These are phyloP conservation scores for Ginglymostoma cirratum DNA, from an alignment of 2,113 vertebrate genomes.

Conservation along the genomic window DNA sequence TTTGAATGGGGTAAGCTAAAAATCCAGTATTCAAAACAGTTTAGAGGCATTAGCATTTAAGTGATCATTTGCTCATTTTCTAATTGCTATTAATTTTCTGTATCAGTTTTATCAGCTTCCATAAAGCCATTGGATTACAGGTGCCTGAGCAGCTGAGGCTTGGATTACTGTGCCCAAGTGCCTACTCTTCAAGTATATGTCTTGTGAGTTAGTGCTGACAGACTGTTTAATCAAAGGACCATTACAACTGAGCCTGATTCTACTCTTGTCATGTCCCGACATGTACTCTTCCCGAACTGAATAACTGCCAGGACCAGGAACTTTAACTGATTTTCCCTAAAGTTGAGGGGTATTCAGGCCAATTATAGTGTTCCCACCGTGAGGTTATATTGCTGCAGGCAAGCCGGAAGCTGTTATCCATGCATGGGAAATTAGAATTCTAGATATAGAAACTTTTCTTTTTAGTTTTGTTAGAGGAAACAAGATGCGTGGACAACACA, in stretches of 20 bases:
- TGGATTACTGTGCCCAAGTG: background rate
- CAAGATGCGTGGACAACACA: background rate
- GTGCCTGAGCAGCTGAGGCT: background rate
- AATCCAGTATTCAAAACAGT: background rate
- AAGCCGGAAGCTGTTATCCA: background rate
- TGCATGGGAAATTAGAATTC: background rate
- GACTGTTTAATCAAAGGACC: background rate
- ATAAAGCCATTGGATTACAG: background rate
- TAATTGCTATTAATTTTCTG: background rate
- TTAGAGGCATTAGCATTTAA: background rate
- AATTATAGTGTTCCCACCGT: background rate
- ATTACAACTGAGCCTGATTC: background rate
- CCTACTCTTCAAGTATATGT: background rate
- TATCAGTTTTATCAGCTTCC: background rate
- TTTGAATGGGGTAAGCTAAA: background rate
- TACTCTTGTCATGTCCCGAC: background rate
- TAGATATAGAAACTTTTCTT: background rate
- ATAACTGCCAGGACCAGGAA: background rate
- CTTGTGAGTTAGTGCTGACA: background rate
- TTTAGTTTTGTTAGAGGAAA: background rate
- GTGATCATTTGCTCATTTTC: background rate
- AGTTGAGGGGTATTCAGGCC: background rate
- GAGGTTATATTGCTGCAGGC: background rate
- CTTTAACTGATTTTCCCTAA: background rate
- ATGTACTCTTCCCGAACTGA: background rate